phyloP scores from a whole-genome alignment of 2,888 invertebrate genomes.

The Rhingia rostrata region DNA sequence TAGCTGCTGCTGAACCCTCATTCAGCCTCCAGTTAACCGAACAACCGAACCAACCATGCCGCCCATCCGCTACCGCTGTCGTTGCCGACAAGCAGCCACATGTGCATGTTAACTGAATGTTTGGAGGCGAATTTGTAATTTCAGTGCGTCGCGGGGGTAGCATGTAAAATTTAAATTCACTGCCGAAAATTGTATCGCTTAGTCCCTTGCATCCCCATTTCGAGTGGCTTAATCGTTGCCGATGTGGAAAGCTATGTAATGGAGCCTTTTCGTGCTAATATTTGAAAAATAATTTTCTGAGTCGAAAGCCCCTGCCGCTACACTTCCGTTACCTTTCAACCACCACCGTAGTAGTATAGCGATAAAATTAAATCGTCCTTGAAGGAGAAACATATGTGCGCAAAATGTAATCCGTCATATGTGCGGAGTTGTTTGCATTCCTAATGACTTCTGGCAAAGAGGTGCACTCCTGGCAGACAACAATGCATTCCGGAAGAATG shows the following conservation, averaged over 20 bases:
- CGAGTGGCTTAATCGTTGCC: constrained; percentile 68
- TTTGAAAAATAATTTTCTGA: constrained; percentile 59
- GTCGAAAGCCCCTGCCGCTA: neutral
- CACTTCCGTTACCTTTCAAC: neutral
- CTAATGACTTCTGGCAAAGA: constrained; percentile 62
- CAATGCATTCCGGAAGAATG: constrained; percentile 70
- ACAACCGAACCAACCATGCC: constrained; percentile 63
- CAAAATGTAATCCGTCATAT: constrained; percentile 64
- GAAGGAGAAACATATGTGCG: constrained; percentile 51
- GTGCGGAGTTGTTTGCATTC: constrained; percentile 60
- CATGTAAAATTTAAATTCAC: constrained; percentile 58
- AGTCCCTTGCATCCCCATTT: constrained; percentile 51
- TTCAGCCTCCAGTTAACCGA: constrained; percentile 40
- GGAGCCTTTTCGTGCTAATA: constrained; percentile 57
- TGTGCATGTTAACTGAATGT: constrained; percentile 73
- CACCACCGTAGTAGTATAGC: neutral
- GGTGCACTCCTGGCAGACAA: constrained; percentile 61
- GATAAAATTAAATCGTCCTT: constrained; percentile 58
- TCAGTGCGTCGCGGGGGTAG: constrained; percentile 39
- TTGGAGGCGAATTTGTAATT: constrained; percentile 72
- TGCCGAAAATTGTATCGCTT: constrained; percentile 67
- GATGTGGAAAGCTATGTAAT: constrained; percentile 64
- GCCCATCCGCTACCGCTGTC: constrained; percentile 55
- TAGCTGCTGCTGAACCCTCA: constrained; percentile 27
- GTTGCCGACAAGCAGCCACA: constrained; percentile 51